These are phyloP conservation scores for Lydus trimaculatus DNA, from an alignment of 2,888 invertebrate species.

Conservation along the genomic window DNA sequence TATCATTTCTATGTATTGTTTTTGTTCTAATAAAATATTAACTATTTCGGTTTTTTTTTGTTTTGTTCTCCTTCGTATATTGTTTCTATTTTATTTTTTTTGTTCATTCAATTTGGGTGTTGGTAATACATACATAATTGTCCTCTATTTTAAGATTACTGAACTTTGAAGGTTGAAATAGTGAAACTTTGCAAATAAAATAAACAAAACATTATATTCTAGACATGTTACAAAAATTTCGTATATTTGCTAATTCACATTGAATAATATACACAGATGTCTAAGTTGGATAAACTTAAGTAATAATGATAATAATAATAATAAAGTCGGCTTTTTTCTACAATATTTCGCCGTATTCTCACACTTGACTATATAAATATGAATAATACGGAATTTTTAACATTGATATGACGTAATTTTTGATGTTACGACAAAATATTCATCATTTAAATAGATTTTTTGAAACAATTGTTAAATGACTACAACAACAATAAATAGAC, in stretches of 20 bases:
- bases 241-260: constrained; percentile 11
- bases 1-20: constrained; percentile 1
- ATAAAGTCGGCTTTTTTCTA: neutral
- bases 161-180: constrained; percentile 10
- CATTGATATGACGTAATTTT: neutral
- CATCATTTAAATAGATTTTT: neutral
- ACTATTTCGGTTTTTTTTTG: neutral
- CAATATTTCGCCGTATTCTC: neutral
- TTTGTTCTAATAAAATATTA: neutral
- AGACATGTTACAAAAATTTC: constrained; percentile 10
- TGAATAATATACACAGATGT: constrained; percentile 10
- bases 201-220: neutral
- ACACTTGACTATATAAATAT: neutral
- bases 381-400: constrained; percentile 1
- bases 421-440: neutral
- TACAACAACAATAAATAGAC: no score
- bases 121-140: neutral
- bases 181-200: neutral
- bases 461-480: no score
- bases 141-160: neutral
- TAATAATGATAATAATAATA: constrained; percentile 1
- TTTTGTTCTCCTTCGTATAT: no score
- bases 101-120: neutral
- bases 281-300: constrained; percentile 9
- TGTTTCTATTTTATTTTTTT: neutral